Percentiles rank a stretch among this genome's conserved stretches.
phyloP scores from a whole-genome alignment of 1,140 invertebrate genomes.

The Carposina sasakii region DNA sequence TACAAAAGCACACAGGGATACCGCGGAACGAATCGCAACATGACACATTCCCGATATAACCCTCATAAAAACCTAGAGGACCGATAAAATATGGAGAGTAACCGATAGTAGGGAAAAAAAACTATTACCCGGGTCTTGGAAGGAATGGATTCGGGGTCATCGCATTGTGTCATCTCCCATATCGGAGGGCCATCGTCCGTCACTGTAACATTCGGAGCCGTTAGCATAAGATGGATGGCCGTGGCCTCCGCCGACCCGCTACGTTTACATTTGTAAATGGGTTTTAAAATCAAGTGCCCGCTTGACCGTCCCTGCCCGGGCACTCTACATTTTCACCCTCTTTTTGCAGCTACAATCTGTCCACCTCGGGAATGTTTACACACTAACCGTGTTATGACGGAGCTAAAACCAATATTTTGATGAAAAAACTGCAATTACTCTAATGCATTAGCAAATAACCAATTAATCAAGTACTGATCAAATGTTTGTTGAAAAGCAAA shows the following conservation, averaged over 20 bases:
- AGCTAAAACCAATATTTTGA: no score
- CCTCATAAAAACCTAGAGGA: conserved; percentile 40
- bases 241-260: conserved; percentile 11
- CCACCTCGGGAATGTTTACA: no score
- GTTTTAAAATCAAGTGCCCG: conserved; percentile 33
- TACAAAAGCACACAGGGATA: conserved; percentile 24
- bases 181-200: conserved; percentile 40
- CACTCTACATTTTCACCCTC: conserved; percentile 9
- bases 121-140: conserved; percentile 41
- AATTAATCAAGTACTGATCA: conserved; percentile 23
- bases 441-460: conserved; percentile 14
- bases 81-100: conserved; percentile 46
- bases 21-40: conserved; percentile 27
- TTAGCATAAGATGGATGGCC: conserved; percentile 38
- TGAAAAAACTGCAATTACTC: conserved; percentile 7
- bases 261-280: conserved; percentile 48
- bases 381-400: no score
- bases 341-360: conserved; percentile 4
- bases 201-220: conserved; percentile 25
- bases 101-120: conserved; percentile 38
- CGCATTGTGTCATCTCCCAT: conserved; percentile 51
- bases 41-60: conserved; percentile 42
- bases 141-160: conserved; percentile 55
- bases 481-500: conserved; percentile 20
- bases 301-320: conserved; percentile 21